Base-by-base conservation (phyloP, 1,140 invertebrate species). In the Brachionus plicatilis region DNA sequence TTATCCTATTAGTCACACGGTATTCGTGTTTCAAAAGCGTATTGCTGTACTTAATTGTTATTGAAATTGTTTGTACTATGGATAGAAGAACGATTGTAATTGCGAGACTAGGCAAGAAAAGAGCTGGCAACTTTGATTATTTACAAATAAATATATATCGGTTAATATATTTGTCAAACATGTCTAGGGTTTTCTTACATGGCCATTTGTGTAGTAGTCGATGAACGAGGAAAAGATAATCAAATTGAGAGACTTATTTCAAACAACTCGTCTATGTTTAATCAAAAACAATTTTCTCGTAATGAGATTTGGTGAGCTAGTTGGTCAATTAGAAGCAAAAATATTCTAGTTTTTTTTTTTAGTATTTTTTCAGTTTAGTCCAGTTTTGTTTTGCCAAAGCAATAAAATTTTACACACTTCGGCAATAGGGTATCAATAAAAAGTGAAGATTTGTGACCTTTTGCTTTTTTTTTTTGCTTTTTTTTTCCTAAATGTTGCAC, bases 141-240 rank as follows among this genome's bases (percentile, higher is more conserved):
- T 47, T 47, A 76, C 72, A 76, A 76, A 76, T 37, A 37, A 3
- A 29, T 75, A 75, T 75, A 75, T 47, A 76, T 76, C 72, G 72
- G 72, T 50, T 76, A 76, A 76, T 76, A 76, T 76, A 76, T 76
- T 76, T 76, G 45, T 76, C 72, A 76, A 76, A 76, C 72, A 76
- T 76, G 72, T 76, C 72, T 76, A 76, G 72, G 72, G 20, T 24
- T 50, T 41, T 41, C 41, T 76, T 76, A 76, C 72, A 76, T 50
- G 72, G 72, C 47, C 72, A 76, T 76, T 76, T 76, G 43, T 76
- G 43, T 76, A 17, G 43, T 20, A 17, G 43, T 20, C 20, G 68
- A 47, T 47, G 14, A 47, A 76, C 17, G 20, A 33, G 45, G 45
- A 37, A 76, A 50, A 76, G 72, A 76, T 76, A 76, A 76, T 76